A percentile compares a stretch with the other conserved stretches of the same genome.
These are phyloP conservation scores for Loris lydekkerianus DNA, from an alignment of 2,797 vertebrate species.

Conservation along the genomic window DNA sequence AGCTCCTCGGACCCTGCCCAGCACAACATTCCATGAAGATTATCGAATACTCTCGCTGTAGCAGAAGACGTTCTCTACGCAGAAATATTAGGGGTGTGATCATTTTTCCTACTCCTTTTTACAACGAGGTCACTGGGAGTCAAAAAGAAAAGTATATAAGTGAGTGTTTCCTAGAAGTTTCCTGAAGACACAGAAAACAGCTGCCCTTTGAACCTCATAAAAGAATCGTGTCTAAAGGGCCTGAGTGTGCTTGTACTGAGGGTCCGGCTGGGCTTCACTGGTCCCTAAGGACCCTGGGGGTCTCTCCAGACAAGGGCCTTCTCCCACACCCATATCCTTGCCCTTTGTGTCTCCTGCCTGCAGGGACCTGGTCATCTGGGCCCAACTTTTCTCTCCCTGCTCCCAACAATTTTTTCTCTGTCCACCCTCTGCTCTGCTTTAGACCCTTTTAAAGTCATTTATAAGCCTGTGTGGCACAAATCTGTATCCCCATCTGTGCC, in stretches of 20 bases:
- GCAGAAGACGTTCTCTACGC: neutral
- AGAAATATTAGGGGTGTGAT: neutral
- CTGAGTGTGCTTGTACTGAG: neutral
- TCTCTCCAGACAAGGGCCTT: neutral
- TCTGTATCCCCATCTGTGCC: neutral
- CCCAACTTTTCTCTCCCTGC: neutral
- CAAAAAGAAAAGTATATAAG: neutral
- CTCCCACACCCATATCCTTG: neutral
- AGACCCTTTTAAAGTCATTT: neutral
- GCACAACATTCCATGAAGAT: neutral
- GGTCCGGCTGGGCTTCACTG: neutral
- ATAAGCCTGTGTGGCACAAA: neutral
- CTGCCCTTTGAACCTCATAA: neutral
- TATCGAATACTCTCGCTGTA: neutral
- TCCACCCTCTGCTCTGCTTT: neutral
- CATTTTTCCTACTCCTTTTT: neutral
- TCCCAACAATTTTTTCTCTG: neutral
- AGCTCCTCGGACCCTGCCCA: rapidly evolving
- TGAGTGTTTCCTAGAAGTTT: neutral
- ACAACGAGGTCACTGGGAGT: neutral
- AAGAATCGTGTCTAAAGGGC: neutral
- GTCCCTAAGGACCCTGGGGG: neutral
- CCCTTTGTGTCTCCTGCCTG: neutral
- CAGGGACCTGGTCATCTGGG: neutral
- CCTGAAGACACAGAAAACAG: neutral